phyloP scores from a whole-genome alignment of 2,888 invertebrate genomes.

The Lottia gigantea region DNA sequence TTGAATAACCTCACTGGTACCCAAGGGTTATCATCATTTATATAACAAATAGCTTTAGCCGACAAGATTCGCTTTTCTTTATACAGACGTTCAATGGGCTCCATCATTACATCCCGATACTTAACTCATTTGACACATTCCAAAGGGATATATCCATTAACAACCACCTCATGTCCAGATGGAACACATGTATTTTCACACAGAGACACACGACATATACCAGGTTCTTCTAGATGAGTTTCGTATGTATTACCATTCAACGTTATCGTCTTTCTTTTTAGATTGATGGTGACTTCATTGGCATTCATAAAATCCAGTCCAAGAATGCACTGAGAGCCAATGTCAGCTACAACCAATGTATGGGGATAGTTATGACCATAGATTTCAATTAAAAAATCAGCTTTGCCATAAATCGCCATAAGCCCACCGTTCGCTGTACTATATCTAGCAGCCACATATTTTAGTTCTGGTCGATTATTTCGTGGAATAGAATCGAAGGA shows the following conservation, averaged over 20 bases:
- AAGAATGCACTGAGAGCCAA: background rate
- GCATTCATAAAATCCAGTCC: background rate
- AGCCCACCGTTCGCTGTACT: background rate
- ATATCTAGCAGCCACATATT: background rate
- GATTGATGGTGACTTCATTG: background rate
- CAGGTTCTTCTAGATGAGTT: background rate
- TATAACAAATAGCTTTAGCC: background rate
- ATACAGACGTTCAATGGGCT: background rate
- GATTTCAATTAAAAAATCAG: background rate
- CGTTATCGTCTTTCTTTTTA: background rate
- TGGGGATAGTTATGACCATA: background rate
- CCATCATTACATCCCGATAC: background rate
- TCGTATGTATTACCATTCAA: background rate
- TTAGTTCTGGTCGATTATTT: background rate
- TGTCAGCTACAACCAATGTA: background rate
- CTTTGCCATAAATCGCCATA: background rate
- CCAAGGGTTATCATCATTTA: background rate
- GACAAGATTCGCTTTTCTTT: background rate
- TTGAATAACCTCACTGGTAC: background rate
- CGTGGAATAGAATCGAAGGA: background rate
- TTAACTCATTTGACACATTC: background rate
- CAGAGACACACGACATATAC: slow-evolving; percentile 6
- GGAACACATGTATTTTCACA: background rate
- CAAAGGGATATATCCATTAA: background rate
- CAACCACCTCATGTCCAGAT: background rate